Conservation (phyloP, 1,140 invertebrate genomes). For the Anoplolepis gracilipes region DNA sequence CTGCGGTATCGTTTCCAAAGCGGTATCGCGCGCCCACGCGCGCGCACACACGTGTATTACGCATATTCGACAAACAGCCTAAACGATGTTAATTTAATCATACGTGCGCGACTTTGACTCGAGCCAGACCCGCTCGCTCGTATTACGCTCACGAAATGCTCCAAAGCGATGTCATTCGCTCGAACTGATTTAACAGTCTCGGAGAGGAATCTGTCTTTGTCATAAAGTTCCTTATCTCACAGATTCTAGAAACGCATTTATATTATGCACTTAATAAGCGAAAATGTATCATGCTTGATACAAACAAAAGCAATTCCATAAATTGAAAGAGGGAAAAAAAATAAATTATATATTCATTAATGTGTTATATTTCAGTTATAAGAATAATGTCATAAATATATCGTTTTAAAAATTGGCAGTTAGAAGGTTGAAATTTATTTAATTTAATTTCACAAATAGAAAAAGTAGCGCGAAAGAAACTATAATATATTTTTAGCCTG, state of each 20-base stretch:
- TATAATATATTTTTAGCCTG: neutral
- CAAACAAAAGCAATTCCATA: neutral
- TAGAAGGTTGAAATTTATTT: neutral
- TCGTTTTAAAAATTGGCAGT: slow-evolving; percentile 3
- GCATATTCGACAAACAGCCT: slow-evolving; percentile 59
- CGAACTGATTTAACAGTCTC: slow-evolving; percentile 48
- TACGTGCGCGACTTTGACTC: slow-evolving; percentile 60
- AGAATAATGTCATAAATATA: neutral
- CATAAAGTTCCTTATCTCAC: slow-evolving; percentile 6
- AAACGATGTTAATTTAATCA: slow-evolving; percentile 64
- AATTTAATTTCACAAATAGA: neutral
- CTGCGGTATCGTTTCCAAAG: slow-evolving; percentile 60
- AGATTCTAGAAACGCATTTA: slow-evolving; percentile 10
- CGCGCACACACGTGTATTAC: slow-evolving; percentile 10
- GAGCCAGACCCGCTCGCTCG: slow-evolving; percentile 33
- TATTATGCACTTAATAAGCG: neutral
- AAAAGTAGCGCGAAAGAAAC: neutral
- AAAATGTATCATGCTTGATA: neutral
- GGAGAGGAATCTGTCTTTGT: slow-evolving; percentile 34
- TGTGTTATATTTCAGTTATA: neutral
- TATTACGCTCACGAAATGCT: slow-evolving; percentile 43
- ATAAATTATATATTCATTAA: neutral
- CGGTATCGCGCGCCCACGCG: slow-evolving; percentile 14
- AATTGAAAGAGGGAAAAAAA: neutral
- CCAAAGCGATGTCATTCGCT: slow-evolving; percentile 44